Base-by-base conservation (phyloP, 2,888 invertebrate genomes). In the Drosophila affinis region DNA sequence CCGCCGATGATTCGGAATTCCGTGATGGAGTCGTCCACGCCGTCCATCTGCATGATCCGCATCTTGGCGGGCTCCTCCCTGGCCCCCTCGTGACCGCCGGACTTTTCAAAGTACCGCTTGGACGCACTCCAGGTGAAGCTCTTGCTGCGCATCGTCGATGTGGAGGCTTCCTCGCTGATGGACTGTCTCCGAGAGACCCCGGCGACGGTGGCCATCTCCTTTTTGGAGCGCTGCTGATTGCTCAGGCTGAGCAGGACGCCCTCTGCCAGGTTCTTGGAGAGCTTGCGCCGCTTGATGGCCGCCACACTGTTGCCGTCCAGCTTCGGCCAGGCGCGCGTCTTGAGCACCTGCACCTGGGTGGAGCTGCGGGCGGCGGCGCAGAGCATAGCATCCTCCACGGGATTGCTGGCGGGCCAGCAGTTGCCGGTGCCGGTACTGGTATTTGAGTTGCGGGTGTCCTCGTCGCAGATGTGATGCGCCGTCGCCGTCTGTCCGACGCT, bases 231-330 rank as follows among this genome's bases (percentile, higher is more conserved):
- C 58, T 89, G 87, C 64, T 90, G 85, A 24, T 72, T 53, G 54
- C 71, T 90, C 0, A 91, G 72, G 9, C 83, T 84, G 0, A 91
- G 68, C 0, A 91, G 62, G 76, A 93, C 91, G 21, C 93, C 92
- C 32, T 93, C 93, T 1, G 93, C 92, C 3, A 91, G 68, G 70
- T 88, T 89, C 61, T 81, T 92, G 2, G 93, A 92, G 3, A 95
- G 93, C 92, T 96, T 96, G 58, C 96, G 93, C 75, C 95, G 93
- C 79, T 96, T 96, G 62, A 95, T 94, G 7, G 94, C 93, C 18
- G 75, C 72, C 57, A 75, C 88, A 52, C 86, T 82, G 55, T 62
- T 86, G 1, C 82, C 80, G 24, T 90, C 91, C 21, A 90, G 62
- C 55, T 89, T 88, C n/a, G 80, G 67, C 79, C 88, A 87, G 4